Evolutionary conservation across 2,113 vertebrate genomes (phyloP).

Genomic region (Hyperoodon ampullatus): DNA sequence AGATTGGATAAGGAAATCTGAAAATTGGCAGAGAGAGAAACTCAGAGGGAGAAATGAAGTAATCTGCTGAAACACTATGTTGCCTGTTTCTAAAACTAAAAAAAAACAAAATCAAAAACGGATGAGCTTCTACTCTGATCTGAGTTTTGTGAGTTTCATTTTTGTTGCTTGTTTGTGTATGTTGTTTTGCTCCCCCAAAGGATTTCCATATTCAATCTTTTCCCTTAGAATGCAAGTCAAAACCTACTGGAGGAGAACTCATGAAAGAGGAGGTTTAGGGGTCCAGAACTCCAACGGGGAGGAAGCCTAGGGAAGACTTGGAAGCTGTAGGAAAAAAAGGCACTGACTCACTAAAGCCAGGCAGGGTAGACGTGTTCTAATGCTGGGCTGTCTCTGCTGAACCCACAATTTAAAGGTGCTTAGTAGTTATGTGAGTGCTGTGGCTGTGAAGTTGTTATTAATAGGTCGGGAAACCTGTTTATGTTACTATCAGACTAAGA

Average conservation of each 20-base stretch:
- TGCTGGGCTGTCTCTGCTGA: neutral
- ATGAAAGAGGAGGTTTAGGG: neutral
- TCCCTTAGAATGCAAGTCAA: neutral
- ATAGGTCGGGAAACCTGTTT: neutral
- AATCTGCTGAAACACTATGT: neutral
- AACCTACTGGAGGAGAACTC: neutral
- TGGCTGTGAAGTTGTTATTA: neutral
- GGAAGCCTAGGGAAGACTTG: neutral
- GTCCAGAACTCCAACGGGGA: neutral
- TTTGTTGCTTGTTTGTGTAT: neutral
- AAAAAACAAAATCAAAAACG: neutral
- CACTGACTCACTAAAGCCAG: neutral
- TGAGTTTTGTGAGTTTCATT: neutral
- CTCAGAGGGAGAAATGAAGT: neutral
- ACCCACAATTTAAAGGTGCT: neutral
- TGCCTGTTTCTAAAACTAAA: neutral
- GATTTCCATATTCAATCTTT: neutral
- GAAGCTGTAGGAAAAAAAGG: neutral
- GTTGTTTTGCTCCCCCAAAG: neutral
- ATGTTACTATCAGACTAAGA: neutral
- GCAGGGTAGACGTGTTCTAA: neutral
- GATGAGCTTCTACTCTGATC: neutral
- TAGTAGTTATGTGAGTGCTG: neutral
- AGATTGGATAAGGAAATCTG: neutral
- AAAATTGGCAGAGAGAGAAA: neutral